Percentiles rank a stretch among this genome's conserved stretches.
Evolutionary conservation across 2,888 invertebrate genomes (phyloP).

Genomic region (Chrysolina americana): DNA sequence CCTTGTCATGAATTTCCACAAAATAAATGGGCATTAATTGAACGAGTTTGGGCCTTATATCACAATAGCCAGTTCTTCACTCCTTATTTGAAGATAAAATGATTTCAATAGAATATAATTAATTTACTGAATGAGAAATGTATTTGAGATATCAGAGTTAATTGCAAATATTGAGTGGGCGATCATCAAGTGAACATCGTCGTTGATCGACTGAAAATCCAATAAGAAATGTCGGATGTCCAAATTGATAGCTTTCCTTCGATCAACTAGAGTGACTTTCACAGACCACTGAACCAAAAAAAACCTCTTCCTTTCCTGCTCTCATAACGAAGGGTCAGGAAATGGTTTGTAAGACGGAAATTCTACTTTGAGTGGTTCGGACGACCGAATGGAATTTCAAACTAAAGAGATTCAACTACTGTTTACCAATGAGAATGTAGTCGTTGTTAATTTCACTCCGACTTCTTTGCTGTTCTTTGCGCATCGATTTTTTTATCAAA

Average conservation of each 20-base stretch:
- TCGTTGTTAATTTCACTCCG: background rate
- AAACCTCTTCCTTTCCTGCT: constrained; percentile 21
- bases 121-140: no score
- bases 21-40: no score
- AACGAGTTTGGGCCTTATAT: no score
- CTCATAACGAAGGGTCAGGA: constrained; percentile 28
- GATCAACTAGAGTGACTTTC: constrained; percentile 7
- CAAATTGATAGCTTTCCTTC: constrained; percentile 26
- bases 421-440: background rate
- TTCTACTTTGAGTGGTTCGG: background rate
- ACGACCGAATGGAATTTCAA: background rate
- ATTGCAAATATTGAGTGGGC: no score
- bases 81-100: no score
- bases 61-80: no score
- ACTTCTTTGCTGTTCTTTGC: background rate
- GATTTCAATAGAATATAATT: no score
- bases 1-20: no score
- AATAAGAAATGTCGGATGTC: constrained; percentile 1
- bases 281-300: constrained; percentile 27
- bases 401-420: background rate
- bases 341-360: constrained; percentile 12
- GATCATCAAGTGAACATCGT: no score
- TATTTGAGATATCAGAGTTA: no score
- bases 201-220: constrained; percentile 4
- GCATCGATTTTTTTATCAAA: background rate